Base-by-base conservation (phyloP, 53 echinoderm and acorn worm genomes). In the Zoroaster sp. region DNA sequence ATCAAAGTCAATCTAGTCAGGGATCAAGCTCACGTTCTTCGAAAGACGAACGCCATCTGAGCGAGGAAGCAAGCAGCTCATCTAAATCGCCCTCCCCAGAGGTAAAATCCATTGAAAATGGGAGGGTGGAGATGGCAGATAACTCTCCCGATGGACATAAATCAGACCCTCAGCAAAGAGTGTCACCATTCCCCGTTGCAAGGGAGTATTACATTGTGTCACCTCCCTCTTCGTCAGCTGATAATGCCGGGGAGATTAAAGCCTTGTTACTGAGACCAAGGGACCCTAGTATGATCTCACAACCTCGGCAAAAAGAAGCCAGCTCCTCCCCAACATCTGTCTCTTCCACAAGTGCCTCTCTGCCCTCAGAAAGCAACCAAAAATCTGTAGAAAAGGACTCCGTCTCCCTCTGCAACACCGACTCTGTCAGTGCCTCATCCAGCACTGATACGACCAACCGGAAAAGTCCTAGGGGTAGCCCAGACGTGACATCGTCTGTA, bases 161-260 rank as follows among this genome's bases (percentile, higher is more conserved):
- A 40, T 73, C 63, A 55, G 81, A 80, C 44, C 85, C 94, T 30
- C 88, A 91, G 59, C 80, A 83, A 49, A 88, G 73, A 77, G 28
- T 47, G 23, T 93, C 94, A 5, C 94, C 85, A 8, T 89, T 91
- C 79, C 88, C 88, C 49, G 55, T 88, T 2, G 94, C 95, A 5
- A 88, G 95, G 88, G 93, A 93, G 75, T 95, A 97, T 74, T 97
- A 97, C 77, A 95, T 95, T 44, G 97, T 97, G 3, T 89, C 93
- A 47, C 95, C 93, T 46, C 93, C 95, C 49, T 93, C 95, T 44
- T 95, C 95, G 30, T 88, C 88, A 15, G 83, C 89, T 25, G 93
- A 89, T 77, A 90, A 95, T 38, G 89, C 93, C 15, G 94, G 96
- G 41, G 99, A 99, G 75, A 96, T 99, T 31, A 99, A 99, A 75